Evolutionary conservation across 2,113 vertebrate species (phyloP).

Genomic region (Myiozetetes cayanensis): DNA sequence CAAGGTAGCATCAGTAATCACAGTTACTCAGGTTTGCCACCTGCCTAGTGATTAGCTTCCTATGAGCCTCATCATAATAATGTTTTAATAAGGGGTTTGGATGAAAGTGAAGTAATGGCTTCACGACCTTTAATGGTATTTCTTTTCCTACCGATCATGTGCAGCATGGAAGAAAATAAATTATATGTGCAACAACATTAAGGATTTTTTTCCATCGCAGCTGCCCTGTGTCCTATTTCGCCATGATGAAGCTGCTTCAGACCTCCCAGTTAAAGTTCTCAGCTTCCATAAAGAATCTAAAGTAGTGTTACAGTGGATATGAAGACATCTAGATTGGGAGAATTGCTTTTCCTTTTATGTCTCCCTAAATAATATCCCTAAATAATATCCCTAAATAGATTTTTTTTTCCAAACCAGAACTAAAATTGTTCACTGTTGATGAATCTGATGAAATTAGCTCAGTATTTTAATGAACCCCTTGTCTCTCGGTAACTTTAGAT

Average conservation of each 20-base stretch:
- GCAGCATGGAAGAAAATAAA: not conserved
- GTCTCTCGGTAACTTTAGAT: not conserved
- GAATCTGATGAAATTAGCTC: not conserved
- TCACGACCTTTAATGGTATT: not conserved
- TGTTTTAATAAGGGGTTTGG: not conserved
- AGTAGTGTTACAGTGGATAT: not conserved
- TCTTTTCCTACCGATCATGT: not conserved
- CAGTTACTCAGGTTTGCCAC: not conserved
- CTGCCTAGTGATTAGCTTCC: slow-evolving; percentile 12
- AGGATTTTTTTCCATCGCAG: not conserved
- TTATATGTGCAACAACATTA: not conserved
- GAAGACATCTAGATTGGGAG: not conserved
- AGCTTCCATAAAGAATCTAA: not conserved
- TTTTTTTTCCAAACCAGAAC: not conserved
- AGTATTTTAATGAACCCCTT: not conserved
- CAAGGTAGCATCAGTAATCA: not conserved
- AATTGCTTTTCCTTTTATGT: not conserved
- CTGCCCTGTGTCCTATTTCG: not conserved
- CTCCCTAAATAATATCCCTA: not conserved
- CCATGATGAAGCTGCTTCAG: not conserved
- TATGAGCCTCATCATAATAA: not conserved
- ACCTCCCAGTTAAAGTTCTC: not conserved
- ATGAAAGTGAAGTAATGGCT: not conserved
- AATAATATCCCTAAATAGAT: not conserved
- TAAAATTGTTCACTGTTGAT: not conserved